Evolutionary conservation across 1,140 invertebrate species (phyloP).

Genomic region (Telenomus remus): DNA sequence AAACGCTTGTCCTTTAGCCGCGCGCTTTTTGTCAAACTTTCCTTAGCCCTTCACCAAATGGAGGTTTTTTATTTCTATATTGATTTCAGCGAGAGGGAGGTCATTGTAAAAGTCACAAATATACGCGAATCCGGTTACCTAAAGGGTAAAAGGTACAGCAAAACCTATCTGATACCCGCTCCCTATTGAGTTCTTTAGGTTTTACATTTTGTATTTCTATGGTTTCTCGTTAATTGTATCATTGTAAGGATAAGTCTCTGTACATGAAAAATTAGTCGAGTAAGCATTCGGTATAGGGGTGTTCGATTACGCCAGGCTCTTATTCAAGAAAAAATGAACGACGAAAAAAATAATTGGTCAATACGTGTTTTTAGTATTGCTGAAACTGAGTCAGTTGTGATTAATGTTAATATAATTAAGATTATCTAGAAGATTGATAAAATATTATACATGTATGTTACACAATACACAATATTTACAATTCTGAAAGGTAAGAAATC

Average conservation of each 20-base stretch:
- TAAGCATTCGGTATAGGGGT: not conserved
- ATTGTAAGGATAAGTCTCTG: not conserved
- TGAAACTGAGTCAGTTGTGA: too few relatives aligned
- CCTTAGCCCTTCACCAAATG: slow-evolving; percentile 24
- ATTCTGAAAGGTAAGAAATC: too few relatives aligned
- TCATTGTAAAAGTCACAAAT: slow-evolving; percentile 11
- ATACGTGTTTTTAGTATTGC: too few relatives aligned
- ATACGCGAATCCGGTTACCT: too few relatives aligned
- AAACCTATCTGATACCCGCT: slow-evolving; percentile 19
- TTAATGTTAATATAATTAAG: too few relatives aligned
- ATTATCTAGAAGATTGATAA: too few relatives aligned
- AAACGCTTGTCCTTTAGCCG: slow-evolving; percentile 15
- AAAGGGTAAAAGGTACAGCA: slow-evolving; percentile 1
- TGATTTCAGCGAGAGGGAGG: slow-evolving; percentile 27
- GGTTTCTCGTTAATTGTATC: slow-evolving; percentile 14
- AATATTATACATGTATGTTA: too few relatives aligned
- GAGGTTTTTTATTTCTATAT: slow-evolving; percentile 37
- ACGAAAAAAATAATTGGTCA: too few relatives aligned
- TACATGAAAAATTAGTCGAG: not conserved
- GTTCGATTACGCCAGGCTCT: not conserved
- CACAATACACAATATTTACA: too few relatives aligned
- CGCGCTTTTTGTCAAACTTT: slow-evolving; percentile 21
- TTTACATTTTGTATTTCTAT: slow-evolving; percentile 17
- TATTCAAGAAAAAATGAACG: not conserved
- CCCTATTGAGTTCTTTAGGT: slow-evolving; percentile 6